Evolutionary conservation across 2,797 vertebrate species (phyloP).

Genomic region (Eulemur rubriventer): DNA sequence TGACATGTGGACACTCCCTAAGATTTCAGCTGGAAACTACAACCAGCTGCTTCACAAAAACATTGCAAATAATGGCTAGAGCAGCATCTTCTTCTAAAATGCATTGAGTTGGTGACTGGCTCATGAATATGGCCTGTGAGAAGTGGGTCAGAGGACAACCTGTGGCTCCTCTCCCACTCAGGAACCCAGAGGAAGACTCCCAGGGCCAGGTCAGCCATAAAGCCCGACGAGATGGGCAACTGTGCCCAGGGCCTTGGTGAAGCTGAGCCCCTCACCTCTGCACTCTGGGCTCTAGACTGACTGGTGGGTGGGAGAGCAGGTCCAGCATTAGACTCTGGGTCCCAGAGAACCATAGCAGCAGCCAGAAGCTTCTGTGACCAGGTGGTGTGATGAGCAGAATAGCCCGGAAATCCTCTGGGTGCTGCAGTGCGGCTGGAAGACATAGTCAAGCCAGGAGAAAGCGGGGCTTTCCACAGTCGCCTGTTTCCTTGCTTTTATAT

Average conservation of each 20-base stretch:
- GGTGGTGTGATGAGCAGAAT: background rate
- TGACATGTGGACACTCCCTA: background rate
- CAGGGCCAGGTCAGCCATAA: background rate
- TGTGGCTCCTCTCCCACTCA: background rate
- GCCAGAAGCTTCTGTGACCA: background rate
- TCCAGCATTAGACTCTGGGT: background rate
- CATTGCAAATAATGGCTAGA: background rate
- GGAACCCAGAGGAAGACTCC: accelerated
- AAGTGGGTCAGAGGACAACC: background rate
- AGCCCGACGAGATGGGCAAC: background rate
- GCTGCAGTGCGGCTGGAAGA: background rate
- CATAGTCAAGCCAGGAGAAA: background rate
- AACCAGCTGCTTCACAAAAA: background rate
- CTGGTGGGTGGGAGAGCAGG: no score
- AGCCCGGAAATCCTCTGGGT: background rate
- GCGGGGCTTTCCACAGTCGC: background rate
- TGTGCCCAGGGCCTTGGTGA: background rate
- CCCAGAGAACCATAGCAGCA: background rate
- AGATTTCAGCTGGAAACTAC: background rate
- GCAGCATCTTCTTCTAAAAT: background rate
- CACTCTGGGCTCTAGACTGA: background rate
- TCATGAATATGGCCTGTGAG: background rate
- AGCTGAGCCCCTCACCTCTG: background rate
- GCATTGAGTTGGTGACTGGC: background rate
- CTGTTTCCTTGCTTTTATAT: background rate